These are phyloP conservation scores for Alectura lathami DNA, from an alignment of 2,113 vertebrate species.

Conservation along the genomic window DNA sequence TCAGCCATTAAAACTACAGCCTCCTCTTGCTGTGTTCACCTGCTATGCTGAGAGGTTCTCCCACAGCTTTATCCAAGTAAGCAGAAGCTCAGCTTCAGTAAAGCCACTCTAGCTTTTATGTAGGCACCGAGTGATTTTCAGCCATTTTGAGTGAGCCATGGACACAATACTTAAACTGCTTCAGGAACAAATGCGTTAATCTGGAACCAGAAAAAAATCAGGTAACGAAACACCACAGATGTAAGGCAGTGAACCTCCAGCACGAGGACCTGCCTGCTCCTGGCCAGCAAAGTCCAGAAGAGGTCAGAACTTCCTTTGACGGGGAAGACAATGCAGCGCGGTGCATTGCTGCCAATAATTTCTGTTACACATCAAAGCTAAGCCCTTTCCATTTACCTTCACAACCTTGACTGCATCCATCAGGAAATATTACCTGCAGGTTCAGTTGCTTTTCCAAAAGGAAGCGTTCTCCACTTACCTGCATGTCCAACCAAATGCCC, in stretches of 20 bases:
- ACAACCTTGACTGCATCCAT: not conserved
- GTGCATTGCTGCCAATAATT: not conserved
- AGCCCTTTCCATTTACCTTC: not conserved
- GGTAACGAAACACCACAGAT: not conserved
- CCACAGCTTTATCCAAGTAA: not conserved
- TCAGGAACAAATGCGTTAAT: not conserved
- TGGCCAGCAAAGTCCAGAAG: not conserved
- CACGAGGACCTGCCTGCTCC: not conserved
- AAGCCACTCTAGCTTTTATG: not conserved
- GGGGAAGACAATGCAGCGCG: not conserved
- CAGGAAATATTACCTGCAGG: not conserved
- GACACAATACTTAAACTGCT: not conserved
- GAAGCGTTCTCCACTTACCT: not conserved
- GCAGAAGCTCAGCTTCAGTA: not conserved
- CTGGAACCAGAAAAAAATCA: not conserved
- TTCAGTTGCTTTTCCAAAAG: not conserved
- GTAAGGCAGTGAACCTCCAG: not conserved
- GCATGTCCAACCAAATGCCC: not conserved
- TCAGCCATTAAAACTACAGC: not conserved
- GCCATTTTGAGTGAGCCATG: constrained; percentile 4
- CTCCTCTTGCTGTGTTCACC: not conserved
- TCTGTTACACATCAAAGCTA: not conserved
- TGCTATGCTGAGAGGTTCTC: not conserved
- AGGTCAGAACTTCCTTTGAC: not conserved
- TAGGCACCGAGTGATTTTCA: not conserved